Percentiles rank a stretch among this genome's conserved stretches.
These are phyloP conservation scores for Electrona antarctica DNA, from an alignment of 2,113 vertebrate species.

Conservation along the genomic window DNA sequence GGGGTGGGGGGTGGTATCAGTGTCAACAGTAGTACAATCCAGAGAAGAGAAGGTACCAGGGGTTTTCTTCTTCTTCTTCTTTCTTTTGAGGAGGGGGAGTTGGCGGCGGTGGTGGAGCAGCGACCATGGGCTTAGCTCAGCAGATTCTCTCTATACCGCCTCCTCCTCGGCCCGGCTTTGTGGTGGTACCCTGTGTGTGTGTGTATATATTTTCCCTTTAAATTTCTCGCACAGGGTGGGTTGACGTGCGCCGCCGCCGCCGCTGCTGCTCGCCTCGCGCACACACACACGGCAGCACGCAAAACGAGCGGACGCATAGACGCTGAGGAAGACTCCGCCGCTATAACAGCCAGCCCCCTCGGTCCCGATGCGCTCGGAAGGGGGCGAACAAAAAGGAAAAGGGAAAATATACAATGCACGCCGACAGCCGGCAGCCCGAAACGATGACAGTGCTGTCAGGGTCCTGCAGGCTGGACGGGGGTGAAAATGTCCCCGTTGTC, in stretches of 20 bases:
- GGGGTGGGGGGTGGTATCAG: slow-evolving; percentile 7
- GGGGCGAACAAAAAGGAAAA: not conserved
- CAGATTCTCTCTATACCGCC: slow-evolving; percentile 69
- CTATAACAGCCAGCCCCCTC: not conserved
- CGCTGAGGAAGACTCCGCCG: not conserved
- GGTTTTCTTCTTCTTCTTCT: slow-evolving; percentile 12
- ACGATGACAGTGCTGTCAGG: slow-evolving; percentile 60
- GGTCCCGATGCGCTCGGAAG: not conserved
- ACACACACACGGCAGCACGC: slow-evolving; percentile 52
- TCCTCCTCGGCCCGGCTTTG: slow-evolving; percentile 68
- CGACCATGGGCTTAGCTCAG: slow-evolving; percentile 69
- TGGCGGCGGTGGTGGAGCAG: slow-evolving; percentile 20
- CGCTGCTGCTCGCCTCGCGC: slow-evolving; percentile 50
- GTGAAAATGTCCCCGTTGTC: too few relatives aligned
- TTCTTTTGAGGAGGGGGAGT: too few relatives aligned
- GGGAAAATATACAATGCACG: not conserved
- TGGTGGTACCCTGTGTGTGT: slow-evolving; percentile 43
- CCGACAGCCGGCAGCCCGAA: slow-evolving; percentile 38
- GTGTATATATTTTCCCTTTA: slow-evolving; percentile 72
- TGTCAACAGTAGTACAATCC: slow-evolving; percentile 57
- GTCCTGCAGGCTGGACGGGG: slow-evolving; percentile 26
- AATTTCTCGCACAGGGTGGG: slow-evolving; percentile 35
- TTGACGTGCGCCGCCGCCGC: slow-evolving; percentile 54
- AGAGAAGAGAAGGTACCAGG: slow-evolving; percentile 20
- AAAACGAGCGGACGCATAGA: slow-evolving; percentile 54